Base-by-base conservation (phyloP, 2,797 vertebrate genomes). In the Tinamus major region DNA sequence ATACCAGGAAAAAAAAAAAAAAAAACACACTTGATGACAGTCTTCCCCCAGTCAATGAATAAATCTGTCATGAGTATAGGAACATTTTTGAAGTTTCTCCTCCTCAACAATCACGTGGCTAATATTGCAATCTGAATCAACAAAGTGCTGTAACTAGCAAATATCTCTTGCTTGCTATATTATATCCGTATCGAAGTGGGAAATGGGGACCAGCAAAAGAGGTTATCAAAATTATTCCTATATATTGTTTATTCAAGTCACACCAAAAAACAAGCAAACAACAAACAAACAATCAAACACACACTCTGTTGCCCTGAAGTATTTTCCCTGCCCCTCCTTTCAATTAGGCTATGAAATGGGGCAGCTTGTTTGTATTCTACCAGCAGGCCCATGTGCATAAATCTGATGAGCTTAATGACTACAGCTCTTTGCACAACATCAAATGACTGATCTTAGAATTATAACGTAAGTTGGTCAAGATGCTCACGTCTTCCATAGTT, bases 21-120 rank as follows among this genome's bases (percentile, higher is more conserved):
- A 48, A 48, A 24, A 23, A 5, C 48, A 49, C 48, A 49, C 0
- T 0, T 0, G 3, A 27, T 15, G 31, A 29, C 29, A 61, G 63
- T 3, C 3, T 33, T 81, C 10, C 7, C 17, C 48, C 3, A 10
- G 37, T 16, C 39, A 69, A 56, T 79, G 35, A 53, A 42, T 33
- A 42, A 62, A 58, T 44, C 21, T 39, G 13, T 65, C 19, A 24
- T 1, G 1, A 18, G 7, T n/a, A 21, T 33, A 59, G 12, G 18
- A 23, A 21, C 23, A 24, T n/a, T 33, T 46, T 33, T 31, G 10
- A 87, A 19, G 6, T 17, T 82, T 58, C 21, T 9, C 13, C 4
- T 75, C 70, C 33, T 61, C 37, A 49, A 0, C 63, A 48, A 59
- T 63, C 26, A 63, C 16, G 46, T 14, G 1, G 65, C 44, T 11